Base-by-base conservation (phyloP, 2,113 vertebrate species). In the Datnioides undecimradiatus region DNA sequence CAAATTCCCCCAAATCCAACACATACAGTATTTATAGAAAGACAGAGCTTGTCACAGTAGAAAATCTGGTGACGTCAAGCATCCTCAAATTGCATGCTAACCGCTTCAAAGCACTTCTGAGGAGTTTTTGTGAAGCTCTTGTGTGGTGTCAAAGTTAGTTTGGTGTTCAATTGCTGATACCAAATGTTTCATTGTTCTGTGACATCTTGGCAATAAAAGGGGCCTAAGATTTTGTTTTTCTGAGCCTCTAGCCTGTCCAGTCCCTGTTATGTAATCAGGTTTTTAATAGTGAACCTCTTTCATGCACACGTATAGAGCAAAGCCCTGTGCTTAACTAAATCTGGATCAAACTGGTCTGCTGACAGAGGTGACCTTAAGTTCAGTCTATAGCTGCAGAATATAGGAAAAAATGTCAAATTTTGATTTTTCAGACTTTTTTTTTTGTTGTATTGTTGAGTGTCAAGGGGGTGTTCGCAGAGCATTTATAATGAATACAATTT, bases 271-370 rank as follows among this genome's bases (percentile, higher is more conserved):
- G 48, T 82, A 87, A 91, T 79, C 29, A 40, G 13, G 29, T 17
- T 62, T 84, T 83, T 45, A 48, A 84, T 75, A 84, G 80, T 69
- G 75, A 78, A 60, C 19, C 36, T 73, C 83, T 86, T 87, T 86
- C 72, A 80, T 87, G 31, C 48, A 67, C 63, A 41, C 6, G 14
- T 80, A 79, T 48, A 66, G 45, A 69, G 29, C 12, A 34, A 64
- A 67, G 63, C 79, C 51, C 23, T 77, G 70, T 49, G 54, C 41
- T 76, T 23, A 25, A 63, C n/a, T 19, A 17, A 63, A 17, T 73
- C 60, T 23, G 16, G 66, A 57, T 68, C 10, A 73, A 66, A 79
- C 58, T 7, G 46, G 19, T 49, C 17, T 8, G 5, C 51, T 70
- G 27, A 52, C 40, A 57, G 76, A 75, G 68, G 43, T 81, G 38